Conservation (phyloP, 2,888 invertebrate species). For the Syritta pipiens region DNA sequence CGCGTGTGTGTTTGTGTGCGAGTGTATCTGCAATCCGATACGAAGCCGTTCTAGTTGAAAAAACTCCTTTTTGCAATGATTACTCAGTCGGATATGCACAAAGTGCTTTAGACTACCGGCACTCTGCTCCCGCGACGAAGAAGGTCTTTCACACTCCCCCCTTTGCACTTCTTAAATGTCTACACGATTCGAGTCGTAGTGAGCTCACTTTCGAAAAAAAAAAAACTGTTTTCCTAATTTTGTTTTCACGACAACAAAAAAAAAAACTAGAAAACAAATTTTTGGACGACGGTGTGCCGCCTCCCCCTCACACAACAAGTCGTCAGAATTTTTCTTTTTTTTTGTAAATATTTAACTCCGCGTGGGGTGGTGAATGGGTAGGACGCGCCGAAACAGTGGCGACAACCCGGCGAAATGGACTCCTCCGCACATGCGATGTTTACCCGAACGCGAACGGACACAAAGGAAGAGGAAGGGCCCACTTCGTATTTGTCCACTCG, state of each 20-base stretch:
- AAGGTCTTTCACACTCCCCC: no score
- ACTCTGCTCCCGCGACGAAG: constrained; percentile 1
- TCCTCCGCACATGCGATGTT: constrained; percentile 63
- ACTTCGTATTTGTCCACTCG: neutral
- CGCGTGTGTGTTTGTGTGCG: constrained; percentile 8
- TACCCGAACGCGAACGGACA: constrained; percentile 15
- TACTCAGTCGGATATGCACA: constrained; percentile 67
- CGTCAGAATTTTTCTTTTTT: constrained; percentile 25
- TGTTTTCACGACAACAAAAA: no score
- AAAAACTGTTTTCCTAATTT: no score
- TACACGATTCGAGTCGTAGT: neutral
- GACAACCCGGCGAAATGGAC: constrained; percentile 21
- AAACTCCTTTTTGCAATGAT: constrained; percentile 67
- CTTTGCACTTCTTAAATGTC: no score
- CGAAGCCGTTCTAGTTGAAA: constrained; percentile 69
- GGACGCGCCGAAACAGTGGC: constrained; percentile 16
- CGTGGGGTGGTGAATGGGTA: no score
- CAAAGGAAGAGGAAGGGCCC: constrained; percentile 31
- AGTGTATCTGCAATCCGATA: constrained; percentile 67
- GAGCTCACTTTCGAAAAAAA: constrained; percentile 45
- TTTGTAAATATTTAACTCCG: constrained; percentile 54
- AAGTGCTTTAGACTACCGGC: constrained; percentile 45
- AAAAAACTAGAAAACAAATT: neutral
- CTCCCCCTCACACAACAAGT: constrained; percentile 49
- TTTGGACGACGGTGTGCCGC: neutral